Conservation (phyloP, 2,113 vertebrate genomes). For the rabbit (Oryctolagus cuniculus) region DNA sequence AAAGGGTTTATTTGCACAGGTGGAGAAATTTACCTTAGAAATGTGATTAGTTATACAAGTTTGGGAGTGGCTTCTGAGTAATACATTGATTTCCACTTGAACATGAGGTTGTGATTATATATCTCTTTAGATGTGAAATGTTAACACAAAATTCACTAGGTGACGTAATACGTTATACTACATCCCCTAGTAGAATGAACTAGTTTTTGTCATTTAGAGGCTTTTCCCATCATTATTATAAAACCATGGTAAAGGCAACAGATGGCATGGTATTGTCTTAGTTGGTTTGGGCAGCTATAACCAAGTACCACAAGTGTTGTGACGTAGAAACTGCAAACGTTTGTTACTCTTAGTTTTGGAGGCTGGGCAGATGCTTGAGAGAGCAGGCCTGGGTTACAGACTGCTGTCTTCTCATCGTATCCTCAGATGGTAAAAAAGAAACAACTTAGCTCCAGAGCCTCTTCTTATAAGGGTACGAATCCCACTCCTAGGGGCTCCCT, state of each 20-base stretch:
- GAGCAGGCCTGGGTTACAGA: too few species aligned
- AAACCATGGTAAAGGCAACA: not conserved
- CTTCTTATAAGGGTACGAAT: not conserved
- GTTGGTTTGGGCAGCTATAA: not conserved
- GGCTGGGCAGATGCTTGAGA: not conserved
- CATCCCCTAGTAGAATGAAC: slow-evolving; percentile 11
- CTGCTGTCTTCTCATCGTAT: not conserved
- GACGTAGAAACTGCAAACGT: not conserved
- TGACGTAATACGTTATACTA: slow-evolving; percentile 58
- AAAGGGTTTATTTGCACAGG: not conserved
- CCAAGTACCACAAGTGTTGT: not conserved
- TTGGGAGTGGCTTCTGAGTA: slow-evolving; percentile 61
- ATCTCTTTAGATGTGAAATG: slow-evolving; percentile 74
- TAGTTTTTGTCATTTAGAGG: slow-evolving; percentile 36
- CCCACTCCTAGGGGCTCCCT: not conserved
- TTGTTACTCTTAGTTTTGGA: not conserved
- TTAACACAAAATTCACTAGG: slow-evolving; percentile 67
- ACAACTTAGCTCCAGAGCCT: not conserved
- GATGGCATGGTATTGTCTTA: not conserved
- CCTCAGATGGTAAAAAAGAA: not conserved
- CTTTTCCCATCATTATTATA: slow-evolving; percentile 36
- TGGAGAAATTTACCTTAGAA: slow-evolving; percentile 73
- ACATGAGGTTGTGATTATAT: slow-evolving; percentile 76
- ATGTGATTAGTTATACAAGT: slow-evolving; percentile 74
- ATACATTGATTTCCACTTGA: slow-evolving; percentile 62